These are phyloP conservation scores for Bergia puertoricense DNA, from an alignment of 92 coral and sea anemone genomes.

Conservation along the genomic window DNA sequence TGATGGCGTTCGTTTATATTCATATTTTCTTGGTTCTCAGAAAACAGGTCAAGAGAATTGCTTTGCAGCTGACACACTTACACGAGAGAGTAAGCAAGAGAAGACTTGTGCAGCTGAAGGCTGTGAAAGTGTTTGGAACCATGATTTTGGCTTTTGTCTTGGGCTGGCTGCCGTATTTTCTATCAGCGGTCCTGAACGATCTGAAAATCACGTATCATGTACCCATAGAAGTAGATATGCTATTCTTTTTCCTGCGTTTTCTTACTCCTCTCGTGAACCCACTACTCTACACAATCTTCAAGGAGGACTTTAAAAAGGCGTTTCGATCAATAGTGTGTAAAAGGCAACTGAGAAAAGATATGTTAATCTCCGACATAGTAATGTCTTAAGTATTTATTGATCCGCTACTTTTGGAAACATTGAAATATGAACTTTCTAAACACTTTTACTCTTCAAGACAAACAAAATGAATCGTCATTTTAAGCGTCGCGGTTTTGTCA, in stretches of 20 bases:
- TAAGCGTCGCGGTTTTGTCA: too few relatives aligned
- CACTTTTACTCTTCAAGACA: too few relatives aligned
- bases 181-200: conserved; percentile 57
- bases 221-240: conserved; percentile 48
- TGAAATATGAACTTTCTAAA: neutral
- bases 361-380: neutral
- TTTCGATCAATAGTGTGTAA: conserved; percentile 40
- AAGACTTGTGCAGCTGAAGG: conserved; percentile 65
- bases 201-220: conserved; percentile 37
- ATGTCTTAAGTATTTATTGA: neutral
- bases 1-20: conserved; percentile 52
- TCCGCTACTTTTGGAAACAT: neutral
- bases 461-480: too few relatives aligned
- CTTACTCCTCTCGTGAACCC: conserved; percentile 69
- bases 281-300: conserved; percentile 68
- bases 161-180: conserved; percentile 79
- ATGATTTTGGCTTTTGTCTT: conserved; percentile 70
- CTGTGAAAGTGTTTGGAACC: conserved; percentile 65
- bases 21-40: conserved; percentile 61
- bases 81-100: conserved; percentile 40
- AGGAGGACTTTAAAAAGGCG: conserved; percentile 79
- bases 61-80: conserved; percentile 55
- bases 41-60: conserved; percentile 60
- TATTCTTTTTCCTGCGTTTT: conserved; percentile 67
- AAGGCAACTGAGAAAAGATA: conserved; percentile 8